phyloP scores from a whole-genome alignment of 2,888 invertebrate species.

The Aleiodes testaceus region DNA sequence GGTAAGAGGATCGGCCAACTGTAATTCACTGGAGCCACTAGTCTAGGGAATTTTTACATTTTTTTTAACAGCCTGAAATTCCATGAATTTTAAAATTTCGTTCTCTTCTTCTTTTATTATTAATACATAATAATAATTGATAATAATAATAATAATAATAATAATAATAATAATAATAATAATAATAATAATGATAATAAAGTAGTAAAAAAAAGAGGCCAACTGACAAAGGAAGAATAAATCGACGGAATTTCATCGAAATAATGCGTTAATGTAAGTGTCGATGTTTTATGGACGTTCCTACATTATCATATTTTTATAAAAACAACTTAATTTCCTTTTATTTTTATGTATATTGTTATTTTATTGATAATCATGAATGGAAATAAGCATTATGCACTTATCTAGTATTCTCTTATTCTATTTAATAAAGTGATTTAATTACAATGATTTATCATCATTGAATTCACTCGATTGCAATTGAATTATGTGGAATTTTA shows the following conservation, averaged over 20 bases:
- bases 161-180: slow-evolving; percentile 44
- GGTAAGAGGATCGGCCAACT: slow-evolving; percentile 32
- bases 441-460: not conserved
- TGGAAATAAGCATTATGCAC: not conserved
- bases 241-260: slow-evolving; percentile 9
- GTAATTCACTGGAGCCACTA: slow-evolving; percentile 7
- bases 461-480: not conserved
- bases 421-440: too few species aligned
- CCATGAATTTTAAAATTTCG: not conserved
- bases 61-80: not conserved
- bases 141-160: too few species aligned
- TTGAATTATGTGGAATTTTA: not conserved
- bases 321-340: not conserved
- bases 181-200: slow-evolving; percentile 43
- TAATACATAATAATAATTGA: slow-evolving; percentile 49
- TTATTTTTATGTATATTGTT: not conserved
- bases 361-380: not conserved
- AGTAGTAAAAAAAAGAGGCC: slow-evolving; percentile 38
- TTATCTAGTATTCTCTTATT: not conserved
- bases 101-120: slow-evolving; percentile 49
- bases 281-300: slow-evolving; percentile 39
- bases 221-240: slow-evolving; percentile 35
- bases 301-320: not conserved
- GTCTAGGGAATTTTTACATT: slow-evolving; percentile 36
- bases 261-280: slow-evolving; percentile 14